Evolutionary conservation across 2,888 invertebrate species (phyloP).

Genomic region (Orchesella flavescens): DNA sequence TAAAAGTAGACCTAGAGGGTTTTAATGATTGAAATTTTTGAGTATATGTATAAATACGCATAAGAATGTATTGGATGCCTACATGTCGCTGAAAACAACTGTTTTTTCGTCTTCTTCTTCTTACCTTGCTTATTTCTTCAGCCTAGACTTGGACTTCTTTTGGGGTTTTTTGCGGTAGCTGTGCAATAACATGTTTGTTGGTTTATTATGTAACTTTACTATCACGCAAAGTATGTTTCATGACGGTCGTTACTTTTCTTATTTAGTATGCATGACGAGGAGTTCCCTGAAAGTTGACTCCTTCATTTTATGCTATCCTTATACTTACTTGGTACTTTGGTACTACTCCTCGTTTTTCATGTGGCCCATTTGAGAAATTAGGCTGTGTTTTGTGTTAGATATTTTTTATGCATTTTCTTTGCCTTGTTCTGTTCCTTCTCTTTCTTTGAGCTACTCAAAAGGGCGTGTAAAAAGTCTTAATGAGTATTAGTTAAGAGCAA

Average conservation of each 20-base stretch:
- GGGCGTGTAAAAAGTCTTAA: not conserved
- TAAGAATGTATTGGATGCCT: too few species aligned
- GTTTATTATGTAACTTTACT: too few species aligned
- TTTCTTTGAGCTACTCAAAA: not conserved
- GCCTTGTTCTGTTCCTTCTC: not conserved
- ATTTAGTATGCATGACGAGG: constrained; percentile 1
- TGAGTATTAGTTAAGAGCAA: not conserved
- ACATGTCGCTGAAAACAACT: not conserved
- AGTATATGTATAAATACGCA: too few species aligned
- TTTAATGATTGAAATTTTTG: too few species aligned
- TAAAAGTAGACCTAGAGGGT: too few species aligned
- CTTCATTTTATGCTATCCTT: not conserved
- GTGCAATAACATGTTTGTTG: too few species aligned
- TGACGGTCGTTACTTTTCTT: not conserved
- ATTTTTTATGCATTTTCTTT: not conserved
- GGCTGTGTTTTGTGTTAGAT: not conserved
- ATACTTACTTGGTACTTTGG: too few species aligned
- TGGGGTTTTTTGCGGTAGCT: too few species aligned
- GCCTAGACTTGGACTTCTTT: too few species aligned
- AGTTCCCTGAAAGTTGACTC: too few species aligned
- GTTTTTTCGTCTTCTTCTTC: not conserved
- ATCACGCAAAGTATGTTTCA: too few species aligned
- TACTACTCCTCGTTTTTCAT: not conserved
- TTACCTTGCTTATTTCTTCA: not conserved
- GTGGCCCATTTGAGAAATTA: not conserved